Evolutionary conservation across 2,888 invertebrate species (phyloP).

Genomic region (Oscheius sp.): DNA sequence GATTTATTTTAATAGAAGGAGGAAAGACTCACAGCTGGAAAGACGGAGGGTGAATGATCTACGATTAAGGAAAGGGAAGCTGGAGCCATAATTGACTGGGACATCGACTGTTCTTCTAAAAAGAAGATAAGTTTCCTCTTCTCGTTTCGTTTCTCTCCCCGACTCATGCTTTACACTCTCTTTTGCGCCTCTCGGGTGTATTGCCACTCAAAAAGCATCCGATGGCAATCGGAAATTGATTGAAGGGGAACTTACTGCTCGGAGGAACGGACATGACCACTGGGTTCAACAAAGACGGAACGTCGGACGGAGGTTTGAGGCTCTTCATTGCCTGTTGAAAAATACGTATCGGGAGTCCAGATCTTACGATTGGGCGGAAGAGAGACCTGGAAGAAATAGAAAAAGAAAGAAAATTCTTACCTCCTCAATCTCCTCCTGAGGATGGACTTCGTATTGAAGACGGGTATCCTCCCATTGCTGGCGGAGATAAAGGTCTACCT

Average conservation of each 20-base stretch:
- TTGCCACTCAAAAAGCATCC: neutral
- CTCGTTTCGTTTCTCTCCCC: neutral
- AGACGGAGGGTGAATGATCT: slow-evolving; percentile 50
- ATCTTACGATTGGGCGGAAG: slow-evolving; percentile 56
- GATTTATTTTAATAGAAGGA: neutral
- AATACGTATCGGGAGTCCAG: slow-evolving; percentile 69
- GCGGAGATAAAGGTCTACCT: slow-evolving; percentile 67
- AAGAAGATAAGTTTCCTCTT: neutral
- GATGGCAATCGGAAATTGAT: neutral
- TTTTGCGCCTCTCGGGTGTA: slow-evolving; percentile 2
- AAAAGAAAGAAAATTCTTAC: slow-evolving; percentile 25
- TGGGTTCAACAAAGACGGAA: slow-evolving; percentile 58
- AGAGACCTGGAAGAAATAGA: slow-evolving; percentile 33
- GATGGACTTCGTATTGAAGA: slow-evolving; percentile 64
- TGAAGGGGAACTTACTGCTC: slow-evolving; percentile 45
- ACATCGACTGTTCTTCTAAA: slow-evolving; percentile 48
- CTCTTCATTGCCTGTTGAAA: slow-evolving; percentile 52
- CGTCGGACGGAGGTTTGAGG: neutral
- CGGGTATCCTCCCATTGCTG: slow-evolving; percentile 68
- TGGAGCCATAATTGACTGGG: slow-evolving; percentile 44
- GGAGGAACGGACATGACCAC: slow-evolving; percentile 59
- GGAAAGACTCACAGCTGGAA: slow-evolving; percentile 48
- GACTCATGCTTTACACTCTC: neutral
- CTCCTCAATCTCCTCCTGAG: slow-evolving; percentile 62
- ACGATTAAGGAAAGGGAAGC: slow-evolving; percentile 54